Evolutionary conservation across 1,140 invertebrate genomes (phyloP).

Genomic region (Paracyclopina nana): DNA sequence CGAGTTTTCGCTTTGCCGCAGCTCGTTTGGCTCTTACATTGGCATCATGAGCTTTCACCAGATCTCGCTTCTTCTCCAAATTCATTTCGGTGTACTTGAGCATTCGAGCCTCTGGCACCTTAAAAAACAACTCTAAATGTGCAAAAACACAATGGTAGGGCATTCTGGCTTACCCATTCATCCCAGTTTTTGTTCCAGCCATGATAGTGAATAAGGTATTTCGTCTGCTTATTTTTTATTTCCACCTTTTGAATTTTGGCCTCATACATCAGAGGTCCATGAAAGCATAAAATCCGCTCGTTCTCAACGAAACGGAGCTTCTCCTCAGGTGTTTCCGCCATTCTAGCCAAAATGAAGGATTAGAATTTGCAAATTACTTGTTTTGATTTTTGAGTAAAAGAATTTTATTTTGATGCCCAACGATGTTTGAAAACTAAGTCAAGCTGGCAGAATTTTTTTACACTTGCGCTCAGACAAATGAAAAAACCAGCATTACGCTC

Average conservation of each 20-base stretch:
- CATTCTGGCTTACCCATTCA: constrained; percentile 10
- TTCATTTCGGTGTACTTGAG: constrained; percentile 14
- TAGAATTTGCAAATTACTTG: too few relatives aligned
- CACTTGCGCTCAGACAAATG: too few relatives aligned
- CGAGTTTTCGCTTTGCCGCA: not conserved
- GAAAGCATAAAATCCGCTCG: constrained; percentile 15
- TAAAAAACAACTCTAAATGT: too few relatives aligned
- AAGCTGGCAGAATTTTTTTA: too few relatives aligned
- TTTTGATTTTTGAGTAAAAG: too few relatives aligned
- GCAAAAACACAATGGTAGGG: not conserved
- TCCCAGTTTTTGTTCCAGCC: constrained; percentile 17
- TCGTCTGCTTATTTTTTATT: not conserved
- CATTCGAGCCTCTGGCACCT: constrained; percentile 14
- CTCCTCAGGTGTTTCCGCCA: too few relatives aligned
- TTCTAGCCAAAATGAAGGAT: too few relatives aligned
- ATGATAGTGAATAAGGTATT: constrained; percentile 16
- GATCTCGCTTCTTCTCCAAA: constrained; percentile 7
- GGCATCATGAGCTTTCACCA: constrained; percentile 13
- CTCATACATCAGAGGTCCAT: constrained; percentile 16
- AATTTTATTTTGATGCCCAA: too few relatives aligned
- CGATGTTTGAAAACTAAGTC: too few relatives aligned
- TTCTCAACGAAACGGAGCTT: constrained; percentile 6
- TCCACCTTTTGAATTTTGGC: constrained; percentile 15
- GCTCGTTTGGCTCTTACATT: not conserved
- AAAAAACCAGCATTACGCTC: too few relatives aligned